Percentiles rank a stretch among this genome's conserved stretches.
phyloP scores from a whole-genome alignment of 2,113 vertebrate genomes.

The Proterorhinus semilunaris region DNA sequence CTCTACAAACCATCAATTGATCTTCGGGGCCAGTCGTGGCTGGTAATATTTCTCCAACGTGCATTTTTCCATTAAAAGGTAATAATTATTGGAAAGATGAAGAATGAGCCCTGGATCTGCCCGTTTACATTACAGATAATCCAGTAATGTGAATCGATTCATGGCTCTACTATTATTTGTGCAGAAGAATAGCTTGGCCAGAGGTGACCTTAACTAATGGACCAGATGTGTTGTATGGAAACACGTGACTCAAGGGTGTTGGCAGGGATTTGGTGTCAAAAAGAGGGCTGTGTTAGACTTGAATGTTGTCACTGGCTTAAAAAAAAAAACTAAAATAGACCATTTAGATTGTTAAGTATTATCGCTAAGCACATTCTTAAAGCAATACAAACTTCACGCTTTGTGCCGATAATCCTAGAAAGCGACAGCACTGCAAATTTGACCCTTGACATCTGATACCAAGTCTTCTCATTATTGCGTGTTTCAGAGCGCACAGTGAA shows the following conservation, averaged over 20 bases:
- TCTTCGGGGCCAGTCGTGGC: not conserved
- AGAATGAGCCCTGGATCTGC: slow-evolving; percentile 6
- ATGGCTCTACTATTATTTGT: slow-evolving; percentile 37
- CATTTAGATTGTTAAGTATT: not conserved
- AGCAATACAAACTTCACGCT: slow-evolving; percentile 1
- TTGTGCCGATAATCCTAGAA: slow-evolving; percentile 11
- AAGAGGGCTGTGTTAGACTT: not conserved
- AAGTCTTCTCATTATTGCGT: slow-evolving; percentile 42
- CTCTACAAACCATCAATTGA: not conserved
- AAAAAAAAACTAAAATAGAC: not conserved
- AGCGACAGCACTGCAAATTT: slow-evolving; percentile 22
- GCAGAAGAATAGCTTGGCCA: slow-evolving; percentile 42
- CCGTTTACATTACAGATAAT: slow-evolving; percentile 19
- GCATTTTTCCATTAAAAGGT: not conserved
- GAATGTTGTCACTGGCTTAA: not conserved
- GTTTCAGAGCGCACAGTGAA: slow-evolving; percentile 45
- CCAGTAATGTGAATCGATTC: slow-evolving; percentile 36
- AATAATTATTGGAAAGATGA: slow-evolving; percentile 12
- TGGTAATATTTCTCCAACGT: not conserved
- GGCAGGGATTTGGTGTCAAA: slow-evolving; percentile 23
- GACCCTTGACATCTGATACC: slow-evolving; percentile 37
- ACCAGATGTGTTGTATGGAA: slow-evolving; percentile 29
- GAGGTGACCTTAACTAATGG: slow-evolving; percentile 39
- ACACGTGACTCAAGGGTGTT: slow-evolving; percentile 39
- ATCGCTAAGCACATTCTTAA: not conserved